phyloP scores from a whole-genome alignment of 2,113 vertebrate genomes.

The Callaeas wilsoni region DNA sequence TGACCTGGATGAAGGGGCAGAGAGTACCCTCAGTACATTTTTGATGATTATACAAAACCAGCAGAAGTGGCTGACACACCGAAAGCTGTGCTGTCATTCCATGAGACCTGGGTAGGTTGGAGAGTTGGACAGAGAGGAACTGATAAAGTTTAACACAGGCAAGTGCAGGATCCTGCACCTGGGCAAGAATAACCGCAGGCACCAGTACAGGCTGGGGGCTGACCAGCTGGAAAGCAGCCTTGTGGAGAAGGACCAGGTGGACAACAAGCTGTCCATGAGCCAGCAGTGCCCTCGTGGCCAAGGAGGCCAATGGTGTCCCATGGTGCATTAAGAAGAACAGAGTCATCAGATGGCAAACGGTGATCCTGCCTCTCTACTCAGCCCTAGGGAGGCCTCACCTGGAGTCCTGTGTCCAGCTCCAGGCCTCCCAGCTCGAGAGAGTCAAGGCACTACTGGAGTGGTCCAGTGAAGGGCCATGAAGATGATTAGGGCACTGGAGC shows the following conservation, averaged over 20 bases:
- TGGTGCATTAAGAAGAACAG: neutral
- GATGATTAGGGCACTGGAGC: neutral
- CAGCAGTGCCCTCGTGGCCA: neutral
- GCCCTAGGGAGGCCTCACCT: neutral
- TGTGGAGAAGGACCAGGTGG: neutral
- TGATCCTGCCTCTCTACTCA: neutral
- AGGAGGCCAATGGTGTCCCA: neutral
- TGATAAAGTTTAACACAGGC: neutral
- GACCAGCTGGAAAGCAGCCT: neutral
- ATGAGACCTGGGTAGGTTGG: neutral
- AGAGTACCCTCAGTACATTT: neutral
- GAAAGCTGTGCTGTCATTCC: neutral
- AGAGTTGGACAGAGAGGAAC: neutral
- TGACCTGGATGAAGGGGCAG: neutral
- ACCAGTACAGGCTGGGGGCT: neutral
- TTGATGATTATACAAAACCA: neutral
- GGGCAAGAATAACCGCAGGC: neutral
- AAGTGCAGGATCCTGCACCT: neutral
- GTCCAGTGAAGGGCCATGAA: neutral
- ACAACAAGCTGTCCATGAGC: neutral
- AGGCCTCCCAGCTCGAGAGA: neutral
- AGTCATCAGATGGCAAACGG: rapidly evolving
- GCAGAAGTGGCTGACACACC: neutral
- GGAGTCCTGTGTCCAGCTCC: neutral
- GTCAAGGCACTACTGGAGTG: neutral